Percentiles rank a stretch among this genome's conserved stretches.
Conservation (phyloP, 2,113 vertebrate species). For the Nannobrachium achirus region DNA sequence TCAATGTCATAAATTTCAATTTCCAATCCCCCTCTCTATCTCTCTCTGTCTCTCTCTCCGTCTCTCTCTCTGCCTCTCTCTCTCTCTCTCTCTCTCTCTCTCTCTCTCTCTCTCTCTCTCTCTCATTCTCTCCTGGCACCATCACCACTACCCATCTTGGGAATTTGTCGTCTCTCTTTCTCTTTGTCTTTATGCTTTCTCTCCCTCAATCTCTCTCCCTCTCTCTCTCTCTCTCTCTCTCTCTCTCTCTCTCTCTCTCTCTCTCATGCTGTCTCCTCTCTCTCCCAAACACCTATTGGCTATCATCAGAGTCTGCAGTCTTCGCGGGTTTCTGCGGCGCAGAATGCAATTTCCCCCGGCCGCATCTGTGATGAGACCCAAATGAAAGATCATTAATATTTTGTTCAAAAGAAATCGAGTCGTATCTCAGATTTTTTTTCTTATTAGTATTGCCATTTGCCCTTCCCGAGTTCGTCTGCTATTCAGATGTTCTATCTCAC, state of each 20-base stretch:
- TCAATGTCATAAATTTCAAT: slow-evolving; percentile 99
- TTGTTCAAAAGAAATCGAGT: slow-evolving; percentile 76
- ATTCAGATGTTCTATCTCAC: slow-evolving; percentile 47
- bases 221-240: slow-evolving; percentile 53
- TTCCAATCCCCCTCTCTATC: slow-evolving; percentile 81
- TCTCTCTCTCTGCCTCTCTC: slow-evolving; percentile 27
- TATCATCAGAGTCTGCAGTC: slow-evolving; percentile 91
- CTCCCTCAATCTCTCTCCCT: slow-evolving; percentile 37
- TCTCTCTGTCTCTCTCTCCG: slow-evolving; percentile 35
- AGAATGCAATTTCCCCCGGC: slow-evolving; percentile 86
- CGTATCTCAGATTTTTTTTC: slow-evolving; percentile 54
- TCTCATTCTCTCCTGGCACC: slow-evolving; percentile 32
- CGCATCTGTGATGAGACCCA: slow-evolving; percentile 87
- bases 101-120: slow-evolving; percentile 4
- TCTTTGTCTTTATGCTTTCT: slow-evolving; percentile 34
- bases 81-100: slow-evolving; percentile 17
- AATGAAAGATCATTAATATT: slow-evolving; percentile 86
- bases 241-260: background rate
- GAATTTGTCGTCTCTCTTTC: slow-evolving; percentile 76
- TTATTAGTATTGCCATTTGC: slow-evolving; percentile 62
- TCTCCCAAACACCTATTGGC: slow-evolving; percentile 78
- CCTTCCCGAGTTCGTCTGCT: slow-evolving; percentile 30
- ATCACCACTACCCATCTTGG: slow-evolving; percentile 61
- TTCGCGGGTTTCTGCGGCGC: slow-evolving; percentile 82
- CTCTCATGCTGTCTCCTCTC: slow-evolving; percentile 17